Evolutionary conservation across 2,113 vertebrate species (phyloP).

Genomic region (Hylia prasina): DNA sequence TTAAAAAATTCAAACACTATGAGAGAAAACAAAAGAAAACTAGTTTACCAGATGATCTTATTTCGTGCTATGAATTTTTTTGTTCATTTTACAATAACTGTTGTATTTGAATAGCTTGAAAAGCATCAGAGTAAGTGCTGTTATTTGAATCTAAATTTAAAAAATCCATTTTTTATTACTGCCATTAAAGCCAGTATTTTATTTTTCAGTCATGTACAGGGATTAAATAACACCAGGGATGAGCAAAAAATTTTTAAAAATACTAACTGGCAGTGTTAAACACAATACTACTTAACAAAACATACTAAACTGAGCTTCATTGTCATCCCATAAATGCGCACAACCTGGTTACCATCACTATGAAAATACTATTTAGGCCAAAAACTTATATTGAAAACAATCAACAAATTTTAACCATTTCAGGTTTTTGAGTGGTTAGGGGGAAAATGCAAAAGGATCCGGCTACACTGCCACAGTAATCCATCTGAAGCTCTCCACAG

Average conservation of each 20-base stretch:
- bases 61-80: neutral
- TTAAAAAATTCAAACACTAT: neutral
- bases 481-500: neutral
- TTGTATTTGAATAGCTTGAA: neutral
- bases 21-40: neutral
- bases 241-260: neutral
- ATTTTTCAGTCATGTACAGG: neutral
- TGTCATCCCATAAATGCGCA: neutral
- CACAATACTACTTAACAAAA: neutral
- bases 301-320: neutral
- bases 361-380: neutral
- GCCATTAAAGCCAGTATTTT: neutral
- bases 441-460: neutral
- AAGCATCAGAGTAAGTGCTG: neutral
- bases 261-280: neutral
- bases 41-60: neutral
- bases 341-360: neutral
- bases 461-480: neutral
- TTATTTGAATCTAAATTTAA: neutral
- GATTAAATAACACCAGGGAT: neutral
- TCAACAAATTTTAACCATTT: rapidly evolving
- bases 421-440: neutral
- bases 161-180: neutral
- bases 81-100: neutral
- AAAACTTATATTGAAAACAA: neutral